phyloP scores from a whole-genome alignment of 2,888 invertebrate genomes.

The Rhodophaea formosa region DNA sequence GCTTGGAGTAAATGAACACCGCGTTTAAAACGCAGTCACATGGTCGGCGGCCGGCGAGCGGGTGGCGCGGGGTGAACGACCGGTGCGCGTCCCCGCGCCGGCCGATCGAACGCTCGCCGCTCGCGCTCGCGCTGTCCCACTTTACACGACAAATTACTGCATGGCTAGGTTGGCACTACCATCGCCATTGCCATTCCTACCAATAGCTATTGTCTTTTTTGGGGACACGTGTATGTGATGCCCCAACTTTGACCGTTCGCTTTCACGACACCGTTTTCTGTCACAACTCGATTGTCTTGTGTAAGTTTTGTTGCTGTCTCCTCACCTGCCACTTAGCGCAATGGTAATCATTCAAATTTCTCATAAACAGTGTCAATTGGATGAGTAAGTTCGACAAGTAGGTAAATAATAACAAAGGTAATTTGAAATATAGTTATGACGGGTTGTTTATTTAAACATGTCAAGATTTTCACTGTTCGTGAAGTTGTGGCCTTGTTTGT shows the following conservation, averaged over 20 bases:
- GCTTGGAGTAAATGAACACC: constrained; percentile 22
- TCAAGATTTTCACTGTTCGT: neutral
- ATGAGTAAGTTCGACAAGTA: neutral
- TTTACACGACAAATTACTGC: constrained; percentile 49
- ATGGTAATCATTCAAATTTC: neutral
- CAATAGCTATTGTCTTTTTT: constrained; percentile 2
- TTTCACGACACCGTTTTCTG: constrained; percentile 1
- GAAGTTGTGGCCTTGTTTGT: neutral
- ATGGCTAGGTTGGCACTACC: constrained; percentile 22
- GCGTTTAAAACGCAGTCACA: constrained; percentile 44
- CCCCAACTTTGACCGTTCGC: neutral
- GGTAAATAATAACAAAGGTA: neutral
- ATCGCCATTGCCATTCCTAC: constrained; percentile 6
- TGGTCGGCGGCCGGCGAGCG: constrained; percentile 42
- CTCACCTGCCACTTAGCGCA: neutral
- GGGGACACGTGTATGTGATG: neutral
- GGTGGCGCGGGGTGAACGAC: constrained; percentile 63
- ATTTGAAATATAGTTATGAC: neutral
- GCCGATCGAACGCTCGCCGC: constrained; percentile 57
- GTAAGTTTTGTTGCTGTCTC: neutral
- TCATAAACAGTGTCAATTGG: neutral
- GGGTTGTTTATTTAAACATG: neutral
- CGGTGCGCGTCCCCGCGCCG: constrained; percentile 70
- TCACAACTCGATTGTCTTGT: neutral
- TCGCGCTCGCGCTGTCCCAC: constrained; percentile 39